Conservation (phyloP, 2,797 vertebrate genomes). For the Arctocebus calabarensis region DNA sequence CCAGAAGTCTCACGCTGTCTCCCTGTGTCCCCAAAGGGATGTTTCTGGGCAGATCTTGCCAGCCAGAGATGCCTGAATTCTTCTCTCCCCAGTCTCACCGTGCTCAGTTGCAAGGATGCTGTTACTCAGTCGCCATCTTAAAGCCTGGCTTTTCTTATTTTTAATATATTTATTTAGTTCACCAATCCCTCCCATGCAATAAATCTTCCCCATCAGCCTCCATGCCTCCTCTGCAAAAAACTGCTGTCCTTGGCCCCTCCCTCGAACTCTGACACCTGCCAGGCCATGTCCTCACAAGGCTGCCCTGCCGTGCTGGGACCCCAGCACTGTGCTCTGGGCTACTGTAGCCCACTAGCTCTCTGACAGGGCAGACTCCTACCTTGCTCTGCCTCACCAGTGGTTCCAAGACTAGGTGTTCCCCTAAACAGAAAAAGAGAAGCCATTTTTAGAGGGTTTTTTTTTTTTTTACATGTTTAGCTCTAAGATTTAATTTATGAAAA, state of each 20-base stretch:
- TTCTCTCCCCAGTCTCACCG: too few relatives aligned
- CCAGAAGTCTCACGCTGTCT: too few relatives aligned
- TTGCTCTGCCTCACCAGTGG: background rate
- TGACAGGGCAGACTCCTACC: fast-evolving
- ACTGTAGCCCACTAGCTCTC: background rate
- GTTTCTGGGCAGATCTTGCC: too few relatives aligned
- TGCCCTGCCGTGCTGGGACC: background rate
- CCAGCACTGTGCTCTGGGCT: background rate
- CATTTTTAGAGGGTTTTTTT: background rate
- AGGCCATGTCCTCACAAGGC: background rate
- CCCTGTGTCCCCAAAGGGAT: too few relatives aligned
- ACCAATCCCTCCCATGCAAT: background rate
- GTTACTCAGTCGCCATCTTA: too few relatives aligned
- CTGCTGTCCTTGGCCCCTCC: background rate
- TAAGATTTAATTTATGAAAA: background rate
- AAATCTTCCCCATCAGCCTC: background rate
- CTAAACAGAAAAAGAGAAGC: background rate
- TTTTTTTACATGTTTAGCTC: background rate
- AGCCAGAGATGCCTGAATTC: too few relatives aligned
- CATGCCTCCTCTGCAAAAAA: too few relatives aligned
- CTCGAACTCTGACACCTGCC: background rate
- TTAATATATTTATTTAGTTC: background rate
- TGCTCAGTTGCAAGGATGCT: too few relatives aligned
- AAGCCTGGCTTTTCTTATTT: background rate
- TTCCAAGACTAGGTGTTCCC: background rate